A percentile compares a stretch with the other conserved stretches of the same genome.
phyloP scores from a whole-genome alignment of 1,140 invertebrate genomes.

The Drosophila setifemur region DNA sequence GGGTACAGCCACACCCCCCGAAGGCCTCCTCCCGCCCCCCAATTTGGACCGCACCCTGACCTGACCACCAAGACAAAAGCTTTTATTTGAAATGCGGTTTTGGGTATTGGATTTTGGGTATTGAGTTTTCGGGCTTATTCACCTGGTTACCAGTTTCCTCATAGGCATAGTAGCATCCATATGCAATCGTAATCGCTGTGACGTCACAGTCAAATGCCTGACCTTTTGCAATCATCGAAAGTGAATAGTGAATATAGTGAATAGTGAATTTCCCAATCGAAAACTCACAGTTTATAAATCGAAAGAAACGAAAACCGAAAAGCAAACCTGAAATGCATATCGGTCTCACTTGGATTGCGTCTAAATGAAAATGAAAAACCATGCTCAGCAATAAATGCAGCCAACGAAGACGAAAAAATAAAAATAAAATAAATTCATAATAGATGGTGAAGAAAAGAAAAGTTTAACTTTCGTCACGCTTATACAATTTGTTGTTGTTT shows the following conservation, averaged over 20 bases:
- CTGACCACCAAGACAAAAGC: constrained; percentile 8
- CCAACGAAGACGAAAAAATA: constrained; percentile 30
- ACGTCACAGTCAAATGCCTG: constrained; percentile 52
- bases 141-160: no score
- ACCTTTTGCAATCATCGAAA: constrained; percentile 73
- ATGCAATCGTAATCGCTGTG: constrained; percentile 33
- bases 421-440: constrained; percentile 28
- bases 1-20: constrained; percentile 1
- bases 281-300: constrained; percentile 40
- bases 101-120: not conserved
- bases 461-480: constrained; percentile 63
- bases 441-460: constrained; percentile 45
- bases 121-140: not conserved
- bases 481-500: constrained; percentile 38
- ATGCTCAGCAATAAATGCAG: not conserved
- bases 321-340: constrained; percentile 64
- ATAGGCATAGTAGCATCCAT: not conserved
- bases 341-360: constrained; percentile 59
- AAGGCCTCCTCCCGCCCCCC: not conserved
- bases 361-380: constrained; percentile 44
- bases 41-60: constrained; percentile 7
- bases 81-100: constrained; percentile 12
- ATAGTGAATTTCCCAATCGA: constrained; percentile 17
- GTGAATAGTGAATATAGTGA: no score
- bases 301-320: constrained; percentile 47